These are phyloP conservation scores for Digitonthophagus gazella DNA, from an alignment of 2,888 invertebrate genomes.

Conservation along the genomic window DNA sequence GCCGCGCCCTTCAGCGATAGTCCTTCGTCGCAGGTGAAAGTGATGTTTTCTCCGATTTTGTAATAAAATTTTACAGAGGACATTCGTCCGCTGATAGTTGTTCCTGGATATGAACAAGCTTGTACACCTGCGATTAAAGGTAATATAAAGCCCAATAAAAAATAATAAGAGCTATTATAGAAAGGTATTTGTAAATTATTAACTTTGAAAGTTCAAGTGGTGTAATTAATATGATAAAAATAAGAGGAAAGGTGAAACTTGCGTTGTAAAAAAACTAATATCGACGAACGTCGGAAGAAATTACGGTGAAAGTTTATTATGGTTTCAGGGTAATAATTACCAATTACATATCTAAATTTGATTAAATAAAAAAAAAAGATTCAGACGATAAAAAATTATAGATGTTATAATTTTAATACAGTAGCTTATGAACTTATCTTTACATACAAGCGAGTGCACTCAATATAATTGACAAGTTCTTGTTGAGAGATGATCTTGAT, in stretches of 20 bases:
- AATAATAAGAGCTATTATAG: too few relatives aligned
- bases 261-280: neutral
- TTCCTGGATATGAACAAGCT: constrained; percentile 85
- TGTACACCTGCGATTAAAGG: constrained; percentile 48
- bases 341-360: neutral
- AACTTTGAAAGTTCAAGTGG: too few relatives aligned
- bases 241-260: neutral
- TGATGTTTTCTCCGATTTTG: constrained; percentile 80
- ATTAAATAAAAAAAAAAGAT: too few relatives aligned
- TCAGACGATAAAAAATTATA: too few relatives aligned
- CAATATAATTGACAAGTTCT: neutral
- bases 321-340: neutral
- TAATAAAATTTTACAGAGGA: constrained; percentile 86
- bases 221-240: too few relatives aligned
- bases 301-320: neutral
- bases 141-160: too few relatives aligned
- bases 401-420: too few relatives aligned
- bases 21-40: constrained; percentile 79
- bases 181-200: neutral
- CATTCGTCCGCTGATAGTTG: constrained; percentile 82
- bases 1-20: constrained; percentile 72
- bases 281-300: neutral
- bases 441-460: neutral
- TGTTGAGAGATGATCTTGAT: too few relatives aligned
- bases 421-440: neutral